phyloP scores from a whole-genome alignment of 2,113 vertebrate genomes.

The Corythoichthys haematopterus region DNA sequence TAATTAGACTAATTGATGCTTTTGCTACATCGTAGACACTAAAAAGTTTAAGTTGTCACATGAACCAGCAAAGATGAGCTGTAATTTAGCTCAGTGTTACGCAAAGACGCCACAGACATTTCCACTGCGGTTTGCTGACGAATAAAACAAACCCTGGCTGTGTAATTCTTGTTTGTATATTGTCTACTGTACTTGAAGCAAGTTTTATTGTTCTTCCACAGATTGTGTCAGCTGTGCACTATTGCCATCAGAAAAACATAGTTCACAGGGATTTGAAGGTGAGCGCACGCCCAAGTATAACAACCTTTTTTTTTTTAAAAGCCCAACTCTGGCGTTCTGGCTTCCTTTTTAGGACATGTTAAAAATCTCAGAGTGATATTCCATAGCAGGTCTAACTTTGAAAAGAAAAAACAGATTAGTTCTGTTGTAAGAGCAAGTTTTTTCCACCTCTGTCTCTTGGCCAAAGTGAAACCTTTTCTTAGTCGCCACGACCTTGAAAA shows the following conservation, averaged over 20 bases:
- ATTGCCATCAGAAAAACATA: constrained; percentile 87
- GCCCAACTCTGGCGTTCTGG: no score
- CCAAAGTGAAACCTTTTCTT: no score
- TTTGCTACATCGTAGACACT: neutral
- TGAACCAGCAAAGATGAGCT: neutral
- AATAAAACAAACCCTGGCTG: constrained; percentile 6
- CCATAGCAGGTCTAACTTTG: no score
- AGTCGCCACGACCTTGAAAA: no score
- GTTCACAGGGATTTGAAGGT: constrained; percentile 89
- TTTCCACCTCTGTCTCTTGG: no score
- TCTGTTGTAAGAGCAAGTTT: no score
- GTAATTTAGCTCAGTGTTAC: neutral
- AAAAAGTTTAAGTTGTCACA: neutral
- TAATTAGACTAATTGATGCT: neutral
- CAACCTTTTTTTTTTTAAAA: neutral
- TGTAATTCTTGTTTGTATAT: neutral
- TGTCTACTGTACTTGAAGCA: neutral
- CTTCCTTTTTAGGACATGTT: no score
- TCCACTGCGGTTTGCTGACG: constrained; percentile 3
- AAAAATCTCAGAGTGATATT: no score
- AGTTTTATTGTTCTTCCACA: constrained; percentile 31
- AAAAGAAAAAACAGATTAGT: no score
- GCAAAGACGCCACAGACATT: neutral
- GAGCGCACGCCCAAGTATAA: constrained; percentile 10
- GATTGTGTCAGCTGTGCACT: constrained; percentile 83